Evolutionary conservation across 92 coral and sea anemone genomes (phyloP), one percentile per base, ranked within the genome.

Genomic region (Epizoanthus rinbou): DNA sequence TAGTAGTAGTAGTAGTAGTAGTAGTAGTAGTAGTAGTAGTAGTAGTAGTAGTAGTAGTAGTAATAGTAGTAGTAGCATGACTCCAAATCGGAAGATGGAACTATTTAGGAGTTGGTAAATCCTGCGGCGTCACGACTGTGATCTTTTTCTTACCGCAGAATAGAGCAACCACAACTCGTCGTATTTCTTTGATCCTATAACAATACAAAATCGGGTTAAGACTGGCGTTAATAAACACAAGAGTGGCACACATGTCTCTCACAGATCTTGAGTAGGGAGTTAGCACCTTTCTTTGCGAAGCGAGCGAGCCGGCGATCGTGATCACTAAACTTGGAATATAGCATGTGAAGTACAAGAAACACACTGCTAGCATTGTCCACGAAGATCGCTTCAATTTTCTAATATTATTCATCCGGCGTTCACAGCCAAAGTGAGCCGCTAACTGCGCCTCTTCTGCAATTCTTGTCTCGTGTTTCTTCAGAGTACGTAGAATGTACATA

Each of bases 291-390:
- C 28, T 17, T 6, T 65, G 9, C 2, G 81, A 76, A n/a, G 16
- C 71, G 6, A 39, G 39, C 1, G 82, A 78, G 14, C 82, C 82
- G 2, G 69, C 39, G 52, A 78, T 62, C 82, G 62, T 62, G 2
- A 62, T 19, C 9, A 28, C 60, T 19, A 78, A 57, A 43, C 57
- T 59, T 41, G 82, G 82, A 41, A 60, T 60, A 2, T 78, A 78
- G 21, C 82, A 78, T 5, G 24, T 7, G 23, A 78, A 78, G 56
- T 39, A 78, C 31, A 78, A 52, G 25, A 56, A 60, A 78, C 25
- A 78, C 57, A 78, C 82, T 7, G 56, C 54, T 0, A 78, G 23
- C 82, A 78, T 78, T 59, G 82, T 78, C 82, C 82, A 58, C 22
- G 82, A 78, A 4, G 82, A 78, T 0, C 82, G 69, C 39, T 43